Base-by-base conservation (phyloP, 2,113 vertebrate genomes). In the Panurus biarmicus region DNA sequence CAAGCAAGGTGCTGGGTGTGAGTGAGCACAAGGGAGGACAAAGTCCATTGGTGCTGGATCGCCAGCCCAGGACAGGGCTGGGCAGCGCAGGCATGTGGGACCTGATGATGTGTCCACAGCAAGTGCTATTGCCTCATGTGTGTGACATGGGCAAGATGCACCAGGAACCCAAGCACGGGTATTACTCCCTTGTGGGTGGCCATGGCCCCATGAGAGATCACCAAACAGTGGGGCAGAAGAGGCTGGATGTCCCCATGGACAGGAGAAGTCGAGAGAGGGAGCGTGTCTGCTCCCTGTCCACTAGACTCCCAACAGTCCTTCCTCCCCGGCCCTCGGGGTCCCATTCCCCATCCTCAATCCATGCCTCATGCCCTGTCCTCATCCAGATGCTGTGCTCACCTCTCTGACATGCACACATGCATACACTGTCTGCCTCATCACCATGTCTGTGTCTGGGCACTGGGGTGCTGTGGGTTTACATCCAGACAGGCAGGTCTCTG, bases 401-500 rank as follows among this genome's bases (percentile, higher is more conserved):
- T 79, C 79, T 61, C 85, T 64, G 31, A 81, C 70, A 84, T 6
- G 0, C 91, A 94, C 86, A 93, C 44, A 0, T 62, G 65, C 89
- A 89, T 84, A 84, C 95, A 85, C 91, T 75, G 48, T 96, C 92
- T 95, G 80, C 89, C 81, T 87, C 94, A 95, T 95, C 62, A 14
- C 93, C 87, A 93, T 90, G 79, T 94, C 66, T 92, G 36, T 95
- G 91, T 94, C 76, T 90, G 96, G 93, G 85, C 96, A 92, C 95
- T 35, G 89, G 91, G 84, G 84, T 90, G 94, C 80, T 73, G 18
- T 70, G 89, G 90, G 75, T 62, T 93, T 35, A 62, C 72, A 77
- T 61, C 62, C 90, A 76, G 76, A 45, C 86, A 3, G 11, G 64
- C 79, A 93, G 67, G n/a, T 92, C 87, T 90, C 93, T 92, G 91